Evolutionary conservation across 2,113 vertebrate species (phyloP), one percentile per base, ranked within the genome.

Genomic region (Lophura nycthemera): DNA sequence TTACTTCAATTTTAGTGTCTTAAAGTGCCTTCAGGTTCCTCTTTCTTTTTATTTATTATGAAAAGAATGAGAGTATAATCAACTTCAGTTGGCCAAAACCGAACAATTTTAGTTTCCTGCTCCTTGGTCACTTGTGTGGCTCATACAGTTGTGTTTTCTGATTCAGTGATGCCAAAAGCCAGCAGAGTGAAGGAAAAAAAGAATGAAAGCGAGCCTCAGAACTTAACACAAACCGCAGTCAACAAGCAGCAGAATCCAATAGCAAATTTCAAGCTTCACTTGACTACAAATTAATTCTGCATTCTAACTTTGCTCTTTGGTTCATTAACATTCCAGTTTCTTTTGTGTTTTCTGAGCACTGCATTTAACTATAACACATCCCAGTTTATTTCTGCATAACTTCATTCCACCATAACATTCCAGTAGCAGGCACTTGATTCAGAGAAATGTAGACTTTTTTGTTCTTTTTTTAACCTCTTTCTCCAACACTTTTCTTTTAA

Each of bases 241-340:
- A 95, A 91, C 84, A 95, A 91, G 69, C 88, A 94, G 85, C 52
- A 40, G 47, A 94, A 95, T 86, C 61, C 93, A 88, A 60, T 60
- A 85, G 79, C 50, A 95, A 78, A 95, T 96, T 89, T 96, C 82
- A 95, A 74, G 94, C 93, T 96, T 93, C 93, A 52, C 72, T 96
- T 95, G 82, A 67, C 85, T 89, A 77, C 90, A 93, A 83, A 91
- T 95, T 95, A 96, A 95, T 96, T 96, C 89, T 93, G 91, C 89
- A 91, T 95, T 95, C 88, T 95, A 93, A 78, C 82, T 95, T 50
- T 88, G 82, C 79, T 96, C 65, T 84, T 88, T 69, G 89, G 47
- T 88, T 96, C 95, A 95, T 96, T 97, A 97, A 95, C 93, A 92
- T 92, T 93, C 94, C 85, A 78, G 69, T 86, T 92, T 86, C 92